These are phyloP conservation scores for Tethea ocularis DNA, from an alignment of 2,888 invertebrate species.

Conservation along the genomic window DNA sequence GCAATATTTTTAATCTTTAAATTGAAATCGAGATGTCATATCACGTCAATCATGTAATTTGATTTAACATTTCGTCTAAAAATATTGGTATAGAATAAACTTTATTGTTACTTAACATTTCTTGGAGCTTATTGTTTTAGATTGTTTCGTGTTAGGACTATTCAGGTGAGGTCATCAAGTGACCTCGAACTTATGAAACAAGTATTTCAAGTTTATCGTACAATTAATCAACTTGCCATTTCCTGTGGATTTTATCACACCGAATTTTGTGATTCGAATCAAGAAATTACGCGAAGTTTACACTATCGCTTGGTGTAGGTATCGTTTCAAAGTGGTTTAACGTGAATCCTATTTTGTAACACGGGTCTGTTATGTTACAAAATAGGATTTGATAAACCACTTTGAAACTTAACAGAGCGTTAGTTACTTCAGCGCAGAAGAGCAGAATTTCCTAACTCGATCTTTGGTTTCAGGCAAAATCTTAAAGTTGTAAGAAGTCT, in stretches of 20 bases:
- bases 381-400: no score
- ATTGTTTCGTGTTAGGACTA: neutral
- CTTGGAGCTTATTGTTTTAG: neutral
- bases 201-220: neutral
- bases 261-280: neutral
- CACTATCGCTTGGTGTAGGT: neutral
- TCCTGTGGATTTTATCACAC: neutral
- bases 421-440: no score
- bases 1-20: neutral
- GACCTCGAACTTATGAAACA: conserved; percentile 1
- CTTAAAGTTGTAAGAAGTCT: no score
- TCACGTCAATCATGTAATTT: neutral
- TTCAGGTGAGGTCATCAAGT: conserved; percentile 2
- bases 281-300: neutral
- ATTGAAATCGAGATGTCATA: neutral
- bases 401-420: no score
- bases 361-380: no score
- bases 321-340: neutral
- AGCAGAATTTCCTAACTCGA: no score
- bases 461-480: no score
- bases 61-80: neutral
- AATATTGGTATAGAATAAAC: neutral
- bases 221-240: conserved; percentile 3
- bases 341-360: neutral
- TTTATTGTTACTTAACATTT: neutral